Percentiles rank a stretch among this genome's conserved stretches.
These are phyloP conservation scores for Acanthosoma haemorrhoidale DNA, from an alignment of 2,888 invertebrate genomes.

Conservation along the genomic window DNA sequence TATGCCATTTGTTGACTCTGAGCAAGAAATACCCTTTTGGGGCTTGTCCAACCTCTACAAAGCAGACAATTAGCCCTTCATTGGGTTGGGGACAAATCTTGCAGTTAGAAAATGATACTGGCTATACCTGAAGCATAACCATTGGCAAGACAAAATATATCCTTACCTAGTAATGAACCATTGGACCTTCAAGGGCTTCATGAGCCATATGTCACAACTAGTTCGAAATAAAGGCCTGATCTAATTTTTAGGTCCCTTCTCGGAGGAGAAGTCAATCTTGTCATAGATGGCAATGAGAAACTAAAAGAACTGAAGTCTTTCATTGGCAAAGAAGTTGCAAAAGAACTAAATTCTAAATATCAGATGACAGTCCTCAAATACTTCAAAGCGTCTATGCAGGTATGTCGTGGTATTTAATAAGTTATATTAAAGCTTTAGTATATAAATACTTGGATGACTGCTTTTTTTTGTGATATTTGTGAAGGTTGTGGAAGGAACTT, in stretches of 20 bases:
- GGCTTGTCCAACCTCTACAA: no score
- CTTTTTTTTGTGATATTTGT: neutral
- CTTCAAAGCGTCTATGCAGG: conserved; percentile 4
- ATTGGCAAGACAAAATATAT: no score
- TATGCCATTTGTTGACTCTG: neutral
- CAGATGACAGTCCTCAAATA: neutral
- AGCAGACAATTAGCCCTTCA: no score
- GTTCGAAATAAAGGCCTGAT: neutral
- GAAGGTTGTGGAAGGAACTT: neutral
- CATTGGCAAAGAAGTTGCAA: neutral
- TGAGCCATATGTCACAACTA: no score
- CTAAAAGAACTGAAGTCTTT: neutral
- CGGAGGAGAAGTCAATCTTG: neutral
- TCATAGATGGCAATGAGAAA: neutral
- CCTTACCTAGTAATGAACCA: no score
- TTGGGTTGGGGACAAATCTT: no score
- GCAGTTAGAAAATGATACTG: no score
- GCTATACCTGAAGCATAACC: no score
- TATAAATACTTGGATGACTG: neutral
- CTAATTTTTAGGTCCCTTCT: neutral
- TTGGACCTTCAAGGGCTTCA: no score
- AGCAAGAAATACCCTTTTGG: no score
- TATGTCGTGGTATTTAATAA: neutral
- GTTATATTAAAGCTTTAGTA: neutral
- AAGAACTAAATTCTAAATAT: neutral